Evolutionary conservation across 2,888 invertebrate species (phyloP), one percentile per base, ranked within the genome.

Genomic region (Campoplex nolae): DNA sequence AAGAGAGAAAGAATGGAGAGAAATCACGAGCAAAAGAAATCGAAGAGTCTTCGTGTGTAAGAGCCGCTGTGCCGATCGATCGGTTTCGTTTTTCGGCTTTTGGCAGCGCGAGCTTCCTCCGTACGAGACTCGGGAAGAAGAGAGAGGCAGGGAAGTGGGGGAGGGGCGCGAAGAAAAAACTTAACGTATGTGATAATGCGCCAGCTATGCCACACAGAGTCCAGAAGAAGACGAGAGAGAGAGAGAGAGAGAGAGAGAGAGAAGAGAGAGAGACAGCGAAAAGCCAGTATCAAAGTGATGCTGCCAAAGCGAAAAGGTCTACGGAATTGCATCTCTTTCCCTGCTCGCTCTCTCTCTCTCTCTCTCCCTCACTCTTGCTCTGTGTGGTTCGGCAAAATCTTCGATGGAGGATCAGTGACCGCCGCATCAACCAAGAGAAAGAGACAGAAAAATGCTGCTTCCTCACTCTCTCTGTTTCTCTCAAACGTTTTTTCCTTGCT

Each of bases 141-240:
- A 16, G 67, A 18, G 38, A 23, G 28, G 28, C 7, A 13, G 68
- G 45, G 54, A 80, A 83, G 81, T 83, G 88, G 84, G 86, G 54
- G 45, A 51, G 80, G 84, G 83, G 86, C 86, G 88, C 81, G 88
- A 84, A 80, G 84, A 76, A 84, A 88, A 89, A 91, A 85, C 85
- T 91, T 91, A 92, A 91, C 92, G 92, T 92, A 92, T 92, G 92
- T 92, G 92, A 92, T 92, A 92, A 92, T 92, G 92, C 92, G 90
- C 84, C 85, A 86, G 88, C 86, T 85, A 89, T 89, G 88, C 88
- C 88, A 88, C 88, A 88, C 87, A 82, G 86, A 82, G 86, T 75
- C 84, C 87, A 85, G 84, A 80, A 75, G 73, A 77, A 71, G 56
- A 67, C 32, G 70, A 38, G 65, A 71, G 51, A 67, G 73, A 73